These are phyloP conservation scores for Hippoglossus hippoglossus DNA, from an alignment of 2,797 vertebrate species.

Conservation along the genomic window DNA sequence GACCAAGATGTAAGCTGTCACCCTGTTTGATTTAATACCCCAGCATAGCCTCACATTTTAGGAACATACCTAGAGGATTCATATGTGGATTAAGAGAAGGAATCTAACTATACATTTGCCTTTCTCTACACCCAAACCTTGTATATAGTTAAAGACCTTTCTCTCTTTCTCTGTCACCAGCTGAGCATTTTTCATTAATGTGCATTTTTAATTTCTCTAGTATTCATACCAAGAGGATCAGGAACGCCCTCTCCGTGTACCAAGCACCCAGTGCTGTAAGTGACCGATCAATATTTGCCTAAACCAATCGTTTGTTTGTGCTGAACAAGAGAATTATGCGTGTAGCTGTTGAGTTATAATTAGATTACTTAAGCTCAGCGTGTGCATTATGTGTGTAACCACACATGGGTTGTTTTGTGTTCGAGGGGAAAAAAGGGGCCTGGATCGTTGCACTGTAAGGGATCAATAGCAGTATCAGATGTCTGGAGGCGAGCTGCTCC, in stretches of 20 bases:
- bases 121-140: background rate
- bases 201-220: slow-evolving; percentile 61
- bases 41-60: slow-evolving; percentile 29
- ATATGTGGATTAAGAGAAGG: slow-evolving; percentile 16
- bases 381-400: slow-evolving; percentile 58
- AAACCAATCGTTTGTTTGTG: slow-evolving; percentile 39
- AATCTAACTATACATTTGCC: slow-evolving; percentile 12
- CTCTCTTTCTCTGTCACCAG: background rate
- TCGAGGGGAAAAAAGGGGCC: slow-evolving; percentile 26
- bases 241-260: slow-evolving; percentile 91
- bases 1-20: slow-evolving; percentile 93
- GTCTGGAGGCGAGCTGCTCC: slow-evolving; percentile 48
- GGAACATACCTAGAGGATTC: slow-evolving; percentile 41
- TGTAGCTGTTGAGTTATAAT: slow-evolving; percentile 50
- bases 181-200: background rate
- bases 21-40: slow-evolving; percentile 47
- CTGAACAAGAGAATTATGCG: slow-evolving; percentile 45
- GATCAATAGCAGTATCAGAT: slow-evolving; percentile 74
- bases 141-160: background rate
- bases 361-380: slow-evolving; percentile 49
- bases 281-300: slow-evolving; percentile 67
- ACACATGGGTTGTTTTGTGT: slow-evolving; percentile 50
- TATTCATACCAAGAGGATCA: slow-evolving; percentile 90
- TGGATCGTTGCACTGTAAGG: slow-evolving; percentile 38
- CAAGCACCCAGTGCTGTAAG: slow-evolving; percentile 94